A percentile compares a stretch with the other conserved stretches of the same genome.
These are phyloP conservation scores for Griposia aprilina DNA, from an alignment of 2,888 invertebrate genomes.

Conservation along the genomic window DNA sequence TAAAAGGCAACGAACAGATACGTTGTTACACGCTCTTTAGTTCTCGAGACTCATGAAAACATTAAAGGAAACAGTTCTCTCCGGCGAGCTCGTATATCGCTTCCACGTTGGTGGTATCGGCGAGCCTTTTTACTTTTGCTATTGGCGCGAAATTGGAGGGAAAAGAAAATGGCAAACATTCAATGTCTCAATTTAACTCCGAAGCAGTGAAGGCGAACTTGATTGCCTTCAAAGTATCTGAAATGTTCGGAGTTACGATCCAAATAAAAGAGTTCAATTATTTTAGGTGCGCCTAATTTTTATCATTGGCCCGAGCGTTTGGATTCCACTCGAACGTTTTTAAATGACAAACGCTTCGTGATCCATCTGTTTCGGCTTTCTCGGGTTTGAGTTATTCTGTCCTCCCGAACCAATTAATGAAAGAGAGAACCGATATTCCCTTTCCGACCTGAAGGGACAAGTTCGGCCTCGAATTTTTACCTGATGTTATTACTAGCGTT, in stretches of 20 bases:
- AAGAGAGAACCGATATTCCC: constrained; percentile 82
- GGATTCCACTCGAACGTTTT: constrained; percentile 79
- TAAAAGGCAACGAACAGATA: constrained; percentile 88
- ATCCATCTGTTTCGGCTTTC: constrained; percentile 80
- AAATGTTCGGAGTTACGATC: constrained; percentile 73
- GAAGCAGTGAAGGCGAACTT: constrained; percentile 75
- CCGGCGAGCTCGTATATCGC: constrained; percentile 83
- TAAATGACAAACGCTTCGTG: constrained; percentile 81
- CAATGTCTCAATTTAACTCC: constrained; percentile 88
- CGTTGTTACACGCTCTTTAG: constrained; percentile 88
- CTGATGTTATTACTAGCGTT: constrained; percentile 86
- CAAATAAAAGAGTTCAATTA: constrained; percentile 81
- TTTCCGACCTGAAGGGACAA: constrained; percentile 79
- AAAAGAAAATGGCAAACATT: constrained; percentile 88
- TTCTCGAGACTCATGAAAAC: constrained; percentile 87
- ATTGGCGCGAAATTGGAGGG: constrained; percentile 85
- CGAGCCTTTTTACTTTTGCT: constrained; percentile 84
- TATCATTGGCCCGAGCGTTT: constrained; percentile 74
- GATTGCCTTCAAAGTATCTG: constrained; percentile 82
- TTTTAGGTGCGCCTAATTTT: constrained; percentile 83
- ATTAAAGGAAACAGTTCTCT: constrained; percentile 86
- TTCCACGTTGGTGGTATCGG: constrained; percentile 84
- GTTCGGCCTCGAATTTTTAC: constrained; percentile 86
- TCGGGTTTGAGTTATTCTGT: constrained; percentile 71
- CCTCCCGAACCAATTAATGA: constrained; percentile 83